phyloP scores from a whole-genome alignment of 2,113 vertebrate species.

The Engraulis encrasicolus region DNA sequence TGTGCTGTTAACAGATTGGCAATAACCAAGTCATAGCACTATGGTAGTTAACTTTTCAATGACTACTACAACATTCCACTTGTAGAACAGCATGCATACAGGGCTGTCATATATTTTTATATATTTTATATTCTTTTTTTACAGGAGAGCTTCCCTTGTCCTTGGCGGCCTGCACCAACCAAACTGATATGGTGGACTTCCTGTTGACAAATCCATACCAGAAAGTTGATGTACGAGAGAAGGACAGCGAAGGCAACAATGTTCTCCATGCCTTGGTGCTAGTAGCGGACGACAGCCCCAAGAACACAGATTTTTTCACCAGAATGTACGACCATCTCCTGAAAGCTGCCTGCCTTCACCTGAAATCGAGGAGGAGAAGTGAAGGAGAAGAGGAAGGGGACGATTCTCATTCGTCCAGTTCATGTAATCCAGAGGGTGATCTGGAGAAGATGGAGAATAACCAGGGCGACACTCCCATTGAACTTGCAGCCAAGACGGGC shows the following conservation, averaged over 20 bases:
- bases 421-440: too few relatives aligned
- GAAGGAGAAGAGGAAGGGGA: too few relatives aligned
- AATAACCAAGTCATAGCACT: too few relatives aligned
- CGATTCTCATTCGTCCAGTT: too few relatives aligned
- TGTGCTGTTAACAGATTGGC: too few relatives aligned
- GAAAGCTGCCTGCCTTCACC: slow-evolving; percentile 77
- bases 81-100: too few relatives aligned
- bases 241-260: slow-evolving; percentile 87
- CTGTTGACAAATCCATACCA: slow-evolving; percentile 86
- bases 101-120: too few relatives aligned
- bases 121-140: too few relatives aligned
- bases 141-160: slow-evolving; percentile 92
- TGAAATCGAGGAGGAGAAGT: slow-evolving; percentile 77
- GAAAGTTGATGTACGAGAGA: slow-evolving; percentile 67
- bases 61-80: too few relatives aligned
- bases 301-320: slow-evolving; percentile 90
- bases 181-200: slow-evolving; percentile 86
- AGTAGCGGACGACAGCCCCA: slow-evolving; percentile 84
- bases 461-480: slow-evolving; percentile 84
- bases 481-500: slow-evolving; percentile 88
- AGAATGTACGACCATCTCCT: slow-evolving; percentile 92
- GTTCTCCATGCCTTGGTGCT: slow-evolving; percentile 90
- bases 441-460: slow-evolving; percentile 87
- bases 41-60: too few relatives aligned
- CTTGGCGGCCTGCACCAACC: slow-evolving; percentile 95